Evolutionary conservation across 2,113 vertebrate species (phyloP).

Genomic region (Condylura cristata): DNA sequence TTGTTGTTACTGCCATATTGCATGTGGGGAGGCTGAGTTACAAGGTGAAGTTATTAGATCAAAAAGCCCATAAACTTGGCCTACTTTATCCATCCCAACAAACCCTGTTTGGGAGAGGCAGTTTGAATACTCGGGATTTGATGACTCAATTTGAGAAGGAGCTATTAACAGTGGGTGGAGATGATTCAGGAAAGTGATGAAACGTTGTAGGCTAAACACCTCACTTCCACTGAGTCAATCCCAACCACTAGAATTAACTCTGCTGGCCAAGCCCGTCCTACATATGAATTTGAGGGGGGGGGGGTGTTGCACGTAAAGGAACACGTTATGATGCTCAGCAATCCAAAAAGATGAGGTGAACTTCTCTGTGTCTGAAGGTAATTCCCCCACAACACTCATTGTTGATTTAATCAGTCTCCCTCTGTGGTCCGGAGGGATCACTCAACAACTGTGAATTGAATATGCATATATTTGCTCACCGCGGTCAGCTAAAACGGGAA

Average conservation of each 20-base stretch:
- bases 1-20: not conserved
- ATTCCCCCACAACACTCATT: not conserved
- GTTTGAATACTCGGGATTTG: not conserved
- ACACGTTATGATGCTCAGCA: not conserved
- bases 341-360: not conserved
- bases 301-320: not conserved
- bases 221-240: not conserved
- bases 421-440: not conserved
- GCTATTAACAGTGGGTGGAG: constrained; percentile 45
- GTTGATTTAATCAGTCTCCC: not conserved
- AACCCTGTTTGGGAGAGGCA: not conserved
- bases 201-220: not conserved
- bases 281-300: not conserved
- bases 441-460: not conserved
- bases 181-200: not conserved
- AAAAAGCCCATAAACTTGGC: not conserved
- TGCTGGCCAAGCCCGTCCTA: not conserved
- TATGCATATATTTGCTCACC: not conserved
- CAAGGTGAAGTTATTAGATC: not conserved
- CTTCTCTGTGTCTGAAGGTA: not conserved
- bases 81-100: not conserved
- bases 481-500: not conserved
- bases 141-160: constrained; percentile 53
- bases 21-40: not conserved
- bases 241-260: not conserved